Evolutionary conservation across 2,113 vertebrate genomes (phyloP).

Genomic region (Rhipidura dahli): DNA sequence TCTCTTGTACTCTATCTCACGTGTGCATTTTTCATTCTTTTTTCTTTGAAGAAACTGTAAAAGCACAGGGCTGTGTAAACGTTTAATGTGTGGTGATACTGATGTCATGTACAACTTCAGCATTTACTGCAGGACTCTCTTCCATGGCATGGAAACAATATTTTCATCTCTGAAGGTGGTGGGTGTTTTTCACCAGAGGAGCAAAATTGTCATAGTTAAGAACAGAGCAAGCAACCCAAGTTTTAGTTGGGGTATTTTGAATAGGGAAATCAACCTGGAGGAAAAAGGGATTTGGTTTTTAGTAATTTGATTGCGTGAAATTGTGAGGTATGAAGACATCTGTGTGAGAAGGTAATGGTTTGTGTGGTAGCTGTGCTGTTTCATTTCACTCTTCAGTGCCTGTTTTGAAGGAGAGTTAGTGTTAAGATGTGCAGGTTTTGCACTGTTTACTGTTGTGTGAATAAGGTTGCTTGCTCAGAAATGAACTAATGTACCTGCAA

Average conservation of each 20-base stretch:
- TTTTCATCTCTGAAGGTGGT: not conserved
- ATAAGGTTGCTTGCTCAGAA: not conserved
- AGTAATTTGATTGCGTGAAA: not conserved
- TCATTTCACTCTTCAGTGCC: not conserved
- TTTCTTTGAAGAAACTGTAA: not conserved
- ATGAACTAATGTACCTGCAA: not conserved
- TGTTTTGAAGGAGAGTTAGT: not conserved
- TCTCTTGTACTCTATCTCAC: not conserved
- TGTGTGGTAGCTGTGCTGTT: not conserved
- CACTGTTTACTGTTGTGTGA: not conserved
- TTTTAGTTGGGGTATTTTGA: not conserved
- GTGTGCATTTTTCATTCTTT: not conserved
- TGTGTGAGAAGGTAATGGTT: accelerated
- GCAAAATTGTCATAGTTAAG: not conserved
- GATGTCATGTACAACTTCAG: not conserved
- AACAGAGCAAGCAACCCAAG: not conserved
- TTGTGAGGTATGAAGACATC: not conserved
- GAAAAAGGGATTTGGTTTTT: not conserved
- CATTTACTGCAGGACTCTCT: not conserved
- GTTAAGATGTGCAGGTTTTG: not conserved
- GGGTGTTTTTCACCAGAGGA: not conserved
- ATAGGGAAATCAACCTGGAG: not conserved
- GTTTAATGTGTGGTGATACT: not conserved
- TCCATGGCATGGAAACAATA: not conserved
- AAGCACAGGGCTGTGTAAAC: not conserved